Base-by-base conservation (phyloP, 2,113 vertebrate genomes). In the Zosterops borbonicus region DNA sequence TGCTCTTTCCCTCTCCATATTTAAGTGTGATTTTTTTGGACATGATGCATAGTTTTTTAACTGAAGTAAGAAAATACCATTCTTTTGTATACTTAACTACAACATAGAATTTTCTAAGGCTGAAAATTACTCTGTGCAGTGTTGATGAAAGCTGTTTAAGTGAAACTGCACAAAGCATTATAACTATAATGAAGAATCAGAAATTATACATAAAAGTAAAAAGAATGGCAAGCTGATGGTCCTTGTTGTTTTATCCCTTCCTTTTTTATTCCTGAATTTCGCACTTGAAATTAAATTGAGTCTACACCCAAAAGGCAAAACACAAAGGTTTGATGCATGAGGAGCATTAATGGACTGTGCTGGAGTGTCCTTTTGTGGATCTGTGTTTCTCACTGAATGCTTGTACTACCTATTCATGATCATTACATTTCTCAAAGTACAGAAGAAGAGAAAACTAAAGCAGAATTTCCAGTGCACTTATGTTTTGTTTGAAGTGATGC, bases 91-190 rank as follows among this genome's bases (percentile, higher is more conserved):
- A 50, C 74, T 20, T 75, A 35, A 23, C 14, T 91, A 14, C 13
- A 46, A 41, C 5, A 37, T 62, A 70, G 12, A 24, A 17, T 76
- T 12, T 79, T 84, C 42, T 78, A 67, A 88, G 27, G 11, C 20
- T 78, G 33, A 22, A 39, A 67, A 67, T 75, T 41, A 46, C 25
- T 68, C 56, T 47, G 52, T 83, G 24, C 15, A 10, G 25, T 58
- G 24, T 22, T 89, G 56, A 50, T 77, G 60, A 87, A 92, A 82
- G 14, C 52, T 85, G 29, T 85, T 81, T 46, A 58, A 86, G 42
- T 89, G 89, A 49, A 85, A 70, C 4, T 64, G 42, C 69, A 41
- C 9, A 27, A 47, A 74, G 10, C 13, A 29, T 35, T 39, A 14
- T 52, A 35, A 59, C 52, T 71, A 6, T 75, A 81, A 75, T 35